A percentile compares a stretch with the other conserved stretches of the same genome.
Conservation (phyloP, 2,113 vertebrate species). For the Oreocharis arfaki region DNA sequence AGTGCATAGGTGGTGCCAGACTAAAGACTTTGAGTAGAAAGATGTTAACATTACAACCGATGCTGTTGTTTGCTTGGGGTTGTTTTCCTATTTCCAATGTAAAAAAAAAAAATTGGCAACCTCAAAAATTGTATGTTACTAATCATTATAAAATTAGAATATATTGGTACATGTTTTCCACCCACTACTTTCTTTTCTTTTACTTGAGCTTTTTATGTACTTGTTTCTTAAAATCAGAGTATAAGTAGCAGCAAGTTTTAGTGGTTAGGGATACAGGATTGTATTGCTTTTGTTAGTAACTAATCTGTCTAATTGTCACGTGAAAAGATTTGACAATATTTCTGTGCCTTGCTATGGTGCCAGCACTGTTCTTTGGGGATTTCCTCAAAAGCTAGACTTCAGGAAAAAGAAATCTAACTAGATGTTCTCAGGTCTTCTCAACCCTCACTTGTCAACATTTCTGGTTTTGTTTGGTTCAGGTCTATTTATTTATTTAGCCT, state of each 20-base stretch:
- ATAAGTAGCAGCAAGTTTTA: background rate
- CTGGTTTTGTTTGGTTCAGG: background rate
- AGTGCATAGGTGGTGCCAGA: background rate
- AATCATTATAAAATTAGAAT: background rate
- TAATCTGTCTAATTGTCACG: background rate
- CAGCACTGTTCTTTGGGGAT: background rate
- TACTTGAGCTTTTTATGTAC: background rate
- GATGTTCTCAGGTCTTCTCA: background rate
- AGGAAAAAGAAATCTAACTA: background rate
- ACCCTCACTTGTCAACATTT: background rate
- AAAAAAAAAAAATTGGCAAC: background rate
- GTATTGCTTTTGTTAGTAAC: background rate
- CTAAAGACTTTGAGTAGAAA: background rate
- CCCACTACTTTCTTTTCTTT: background rate
- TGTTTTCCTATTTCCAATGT: background rate
- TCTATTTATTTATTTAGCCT: background rate
- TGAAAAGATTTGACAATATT: background rate
- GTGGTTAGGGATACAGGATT: background rate
- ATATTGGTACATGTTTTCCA: background rate
- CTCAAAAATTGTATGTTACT: background rate
- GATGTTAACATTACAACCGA: background rate
- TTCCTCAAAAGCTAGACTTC: background rate
- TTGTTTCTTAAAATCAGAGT: background rate
- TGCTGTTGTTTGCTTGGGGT: background rate
- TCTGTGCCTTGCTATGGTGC: background rate